phyloP scores from a whole-genome alignment of 1,140 invertebrate genomes.

The Helicoverpa armigera region DNA sequence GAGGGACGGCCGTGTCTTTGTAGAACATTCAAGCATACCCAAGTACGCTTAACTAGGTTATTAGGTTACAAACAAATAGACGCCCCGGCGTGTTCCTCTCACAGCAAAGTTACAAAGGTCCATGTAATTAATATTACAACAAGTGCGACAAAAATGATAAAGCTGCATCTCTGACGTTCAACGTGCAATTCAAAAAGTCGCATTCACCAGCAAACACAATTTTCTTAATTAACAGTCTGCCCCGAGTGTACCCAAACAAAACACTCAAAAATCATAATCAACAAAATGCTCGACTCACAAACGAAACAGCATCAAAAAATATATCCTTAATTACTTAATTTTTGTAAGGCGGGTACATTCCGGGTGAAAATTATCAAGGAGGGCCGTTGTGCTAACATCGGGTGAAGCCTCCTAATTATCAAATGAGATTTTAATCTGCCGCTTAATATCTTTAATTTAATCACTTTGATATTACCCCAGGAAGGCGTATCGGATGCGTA shows the following conservation, averaged over 20 bases:
- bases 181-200: not conserved
- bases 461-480: slow-evolving; percentile 24
- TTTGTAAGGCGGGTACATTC: slow-evolving; percentile 22
- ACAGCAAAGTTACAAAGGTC: too few species aligned
- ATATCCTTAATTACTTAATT: slow-evolving; percentile 45
- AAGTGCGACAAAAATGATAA: too few species aligned
- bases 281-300: slow-evolving; percentile 27
- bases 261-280: slow-evolving; percentile 35
- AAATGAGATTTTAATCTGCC: slow-evolving; percentile 53
- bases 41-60: not conserved
- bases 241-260: not conserved
- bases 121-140: too few species aligned
- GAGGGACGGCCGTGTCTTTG: not conserved
- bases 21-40: not conserved
- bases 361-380: slow-evolving; percentile 31
- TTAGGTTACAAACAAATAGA: not conserved
- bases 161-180: too few species aligned
- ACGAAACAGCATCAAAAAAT: slow-evolving; percentile 25
- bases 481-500: not conserved
- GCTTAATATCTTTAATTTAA: slow-evolving; percentile 49
- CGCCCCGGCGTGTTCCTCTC: not conserved
- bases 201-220: not conserved
- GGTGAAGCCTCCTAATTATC: slow-evolving; percentile 40
- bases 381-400: not conserved
- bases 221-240: not conserved